Percentiles rank a stretch among this genome's conserved stretches.
Conservation (phyloP, 2,888 invertebrate genomes). For the Philopedon plagiatum region DNA sequence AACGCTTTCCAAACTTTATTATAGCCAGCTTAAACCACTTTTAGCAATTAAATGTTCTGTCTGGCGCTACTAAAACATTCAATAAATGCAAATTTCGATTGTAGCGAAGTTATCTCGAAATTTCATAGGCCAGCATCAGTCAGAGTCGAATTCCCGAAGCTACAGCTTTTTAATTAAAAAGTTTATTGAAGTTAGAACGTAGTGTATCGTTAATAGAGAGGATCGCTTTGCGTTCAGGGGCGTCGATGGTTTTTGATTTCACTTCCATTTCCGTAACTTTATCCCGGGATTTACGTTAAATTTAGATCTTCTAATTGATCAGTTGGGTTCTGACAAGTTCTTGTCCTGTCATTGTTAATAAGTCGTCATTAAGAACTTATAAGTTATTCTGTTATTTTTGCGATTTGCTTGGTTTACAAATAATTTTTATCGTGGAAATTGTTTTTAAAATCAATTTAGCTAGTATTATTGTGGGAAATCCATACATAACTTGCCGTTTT, state of each 20-base stretch:
- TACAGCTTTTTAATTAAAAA: constrained; percentile 36
- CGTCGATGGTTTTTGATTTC: background rate
- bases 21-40: constrained; percentile 42
- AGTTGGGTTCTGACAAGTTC: too few species aligned
- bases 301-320: too few species aligned
- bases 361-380: too few species aligned
- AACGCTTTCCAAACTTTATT: constrained; percentile 32
- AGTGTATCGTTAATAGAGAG: constrained; percentile 28
- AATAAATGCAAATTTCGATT: constrained; percentile 50
- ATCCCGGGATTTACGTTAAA: too few species aligned
- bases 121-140: constrained; percentile 44
- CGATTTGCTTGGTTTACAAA: too few species aligned
- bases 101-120: constrained; percentile 44
- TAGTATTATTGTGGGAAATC: too few species aligned
- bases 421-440: too few species aligned
- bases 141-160: constrained; percentile 31
- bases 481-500: too few species aligned
- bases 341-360: too few species aligned
- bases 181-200: constrained; percentile 22
- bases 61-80: constrained; percentile 44
- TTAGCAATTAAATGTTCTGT: constrained; percentile 44
- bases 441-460: too few species aligned
- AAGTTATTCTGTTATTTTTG: too few species aligned
- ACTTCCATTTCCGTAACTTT: too few species aligned
- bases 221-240: constrained; percentile 12